These are phyloP conservation scores for Schizothorax lantsangensis DNA, from an alignment of 2,797 vertebrate genomes.

Conservation along the genomic window DNA sequence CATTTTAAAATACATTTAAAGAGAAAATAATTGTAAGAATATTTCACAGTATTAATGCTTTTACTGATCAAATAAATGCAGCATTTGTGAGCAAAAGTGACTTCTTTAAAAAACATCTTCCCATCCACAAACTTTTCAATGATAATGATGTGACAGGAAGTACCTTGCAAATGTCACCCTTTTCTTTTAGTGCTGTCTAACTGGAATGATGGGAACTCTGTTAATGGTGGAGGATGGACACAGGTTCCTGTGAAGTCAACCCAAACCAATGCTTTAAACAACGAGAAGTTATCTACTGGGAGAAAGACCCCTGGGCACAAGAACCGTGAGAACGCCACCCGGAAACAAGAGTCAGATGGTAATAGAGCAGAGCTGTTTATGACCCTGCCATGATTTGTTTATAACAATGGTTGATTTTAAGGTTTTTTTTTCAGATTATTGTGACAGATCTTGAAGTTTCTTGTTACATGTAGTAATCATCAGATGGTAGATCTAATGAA, in stretches of 20 bases:
- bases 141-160: background rate
- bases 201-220: slow-evolving; percentile 82
- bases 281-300: slow-evolving; percentile 82
- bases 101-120: background rate
- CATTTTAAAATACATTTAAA: background rate
- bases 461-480: background rate
- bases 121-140: background rate
- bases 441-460: background rate
- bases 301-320: slow-evolving; percentile 79
- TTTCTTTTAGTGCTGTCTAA: slow-evolving; percentile 65
- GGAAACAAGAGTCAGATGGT: slow-evolving; percentile 88
- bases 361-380: slow-evolving; percentile 21
- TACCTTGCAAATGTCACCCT: slow-evolving; percentile 45
- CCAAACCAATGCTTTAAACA: slow-evolving; percentile 79
- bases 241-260: slow-evolving; percentile 83
- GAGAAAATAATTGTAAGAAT: background rate
- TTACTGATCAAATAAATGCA: background rate
- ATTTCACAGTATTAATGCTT: background rate
- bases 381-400: background rate
- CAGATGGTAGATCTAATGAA: background rate
- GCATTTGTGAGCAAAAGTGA: background rate
- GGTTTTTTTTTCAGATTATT: background rate
- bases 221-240: slow-evolving; percentile 88
- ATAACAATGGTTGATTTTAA: background rate
- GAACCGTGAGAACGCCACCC: slow-evolving; percentile 83